Evolutionary conservation across 2,797 vertebrate species (phyloP).

Genomic region (Poecilia wingei): DNA sequence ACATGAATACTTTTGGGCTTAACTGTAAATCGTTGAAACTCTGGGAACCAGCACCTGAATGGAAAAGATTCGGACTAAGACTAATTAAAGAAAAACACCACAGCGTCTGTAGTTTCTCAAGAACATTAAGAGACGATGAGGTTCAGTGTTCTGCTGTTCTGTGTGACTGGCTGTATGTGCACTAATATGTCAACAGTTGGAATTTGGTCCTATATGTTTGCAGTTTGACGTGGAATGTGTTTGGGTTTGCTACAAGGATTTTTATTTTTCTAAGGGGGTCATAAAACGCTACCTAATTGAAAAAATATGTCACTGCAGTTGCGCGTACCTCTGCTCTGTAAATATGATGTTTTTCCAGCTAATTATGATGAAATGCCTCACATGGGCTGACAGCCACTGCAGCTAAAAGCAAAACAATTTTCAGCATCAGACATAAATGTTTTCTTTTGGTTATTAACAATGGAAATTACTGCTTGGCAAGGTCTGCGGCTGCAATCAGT

Average conservation of each 20-base stretch:
- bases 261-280: constrained; percentile 38
- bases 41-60: background rate
- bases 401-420: constrained; percentile 70
- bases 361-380: constrained; percentile 82
- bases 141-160: constrained; percentile 7
- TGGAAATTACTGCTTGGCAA: constrained; percentile 84
- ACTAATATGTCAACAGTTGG: constrained; percentile 7
- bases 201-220: constrained; percentile 8
- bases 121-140: background rate
- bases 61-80: constrained; percentile 6
- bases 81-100: constrained; percentile 4
- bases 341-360: constrained; percentile 76
- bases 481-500: constrained; percentile 81
- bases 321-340: constrained; percentile 74
- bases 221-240: constrained; percentile 15
- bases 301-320: constrained; percentile 67
- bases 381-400: constrained; percentile 50
- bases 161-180: constrained; percentile 1
- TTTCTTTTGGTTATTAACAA: constrained; percentile 88
- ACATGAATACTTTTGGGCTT: background rate
- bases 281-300: constrained; percentile 45
- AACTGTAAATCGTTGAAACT: background rate
- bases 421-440: constrained; percentile 84
- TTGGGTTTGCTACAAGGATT: constrained; percentile 9
- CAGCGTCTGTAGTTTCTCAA: background rate